Evolutionary conservation across 2,888 invertebrate genomes (phyloP), one percentile per base, ranked within the genome.

Genomic region (Tanytarsus gracilentus): DNA sequence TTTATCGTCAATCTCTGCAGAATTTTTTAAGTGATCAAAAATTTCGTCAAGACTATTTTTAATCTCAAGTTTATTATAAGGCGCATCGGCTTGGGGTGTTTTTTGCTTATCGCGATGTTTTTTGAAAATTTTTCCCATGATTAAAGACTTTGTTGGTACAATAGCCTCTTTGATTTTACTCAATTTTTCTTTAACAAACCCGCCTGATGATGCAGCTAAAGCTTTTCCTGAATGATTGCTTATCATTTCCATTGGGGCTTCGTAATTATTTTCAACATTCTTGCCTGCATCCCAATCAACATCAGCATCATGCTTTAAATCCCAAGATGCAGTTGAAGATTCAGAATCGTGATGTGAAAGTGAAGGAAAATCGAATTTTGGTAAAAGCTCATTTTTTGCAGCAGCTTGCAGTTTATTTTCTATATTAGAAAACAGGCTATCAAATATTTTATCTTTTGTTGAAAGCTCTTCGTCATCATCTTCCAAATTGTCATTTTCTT

Each of bases 211-310:
- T n/a, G n/a, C n/a, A n/a, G n/a, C n/a, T n/a, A 74, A 72, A 0
- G 74, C 65, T 62, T 72, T 70, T 27, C 70, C 71, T 29, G 74
- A 68, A 64, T 73, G 71, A 55, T 70, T 72, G 0, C 70, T 67
- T 23, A 71, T 71, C 74, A 74, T 74, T 16, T 73, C 74, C 51
- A 72, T 64, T 63, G 74, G 73, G 2, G 71, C 66, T 61, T 74
- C 72, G 23, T 74, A 65, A 62, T n/a, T 18, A 39, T 55, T 55
- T 11, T 33, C 21, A 6, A 30, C 51, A 16, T 25, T 30, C 11
- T 55, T 39, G 23, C 26, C 39, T 11, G 16, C 55, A 16, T 56
- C 58, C 58, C 58, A 58, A 48, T 58, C 58, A 23, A 58, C 48
- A 29, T 56, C 55, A 27, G 55, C 25, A 56, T 58, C 58, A 44